Base-by-base conservation (phyloP, 2,113 vertebrate genomes). In the Hippocampus abdominalis region DNA sequence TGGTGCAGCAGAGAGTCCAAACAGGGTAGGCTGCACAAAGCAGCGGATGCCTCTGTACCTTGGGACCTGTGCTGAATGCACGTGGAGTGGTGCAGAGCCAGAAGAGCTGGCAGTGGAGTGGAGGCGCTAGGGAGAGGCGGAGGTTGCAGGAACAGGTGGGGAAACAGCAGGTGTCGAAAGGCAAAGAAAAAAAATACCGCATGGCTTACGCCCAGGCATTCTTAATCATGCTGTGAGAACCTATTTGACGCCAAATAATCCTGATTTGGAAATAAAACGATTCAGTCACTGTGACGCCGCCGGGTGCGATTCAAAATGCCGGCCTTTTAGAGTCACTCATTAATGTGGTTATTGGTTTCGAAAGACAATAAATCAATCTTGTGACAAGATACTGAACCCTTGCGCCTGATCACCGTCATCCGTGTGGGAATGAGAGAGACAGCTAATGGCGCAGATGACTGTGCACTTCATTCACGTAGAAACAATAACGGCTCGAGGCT, bases 81-180 rank as follows among this genome's bases (percentile, higher is more conserved):
- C 76, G 79, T 73, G 62, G 73, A 77, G 63, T 72, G 77, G 57
- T 75, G 81, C 82, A 86, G 78, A 74, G 83, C 60, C 49, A 76
- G 68, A 77, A 27, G 51, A 70, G 74, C 61, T 70, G 49, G 61
- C 32, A 49, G 75, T 40, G 66, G 51, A 44, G 25, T 49, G 10
- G 21, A 53, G 16, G 54, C 32, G 42, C 4, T 25, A 18, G 51
- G 11, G 59, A 60, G 63, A 60, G 21, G 4, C 18, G 6, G 9
- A 23, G 16, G 82, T 77, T 77, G 71, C 71, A 78, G 69, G 81
- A 85, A 83, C 88, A 91, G 89, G 88, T 89, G 87, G 84, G 69
- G 69, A 66, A 82, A 86, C 86, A 81, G 87, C 82, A 85, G 87
- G 89, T 69, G 83, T 79, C 64, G 68, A 73, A 49, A 69, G 56